Base-by-base conservation (phyloP, 2,113 vertebrate genomes). In the Crotalus helleri region DNA sequence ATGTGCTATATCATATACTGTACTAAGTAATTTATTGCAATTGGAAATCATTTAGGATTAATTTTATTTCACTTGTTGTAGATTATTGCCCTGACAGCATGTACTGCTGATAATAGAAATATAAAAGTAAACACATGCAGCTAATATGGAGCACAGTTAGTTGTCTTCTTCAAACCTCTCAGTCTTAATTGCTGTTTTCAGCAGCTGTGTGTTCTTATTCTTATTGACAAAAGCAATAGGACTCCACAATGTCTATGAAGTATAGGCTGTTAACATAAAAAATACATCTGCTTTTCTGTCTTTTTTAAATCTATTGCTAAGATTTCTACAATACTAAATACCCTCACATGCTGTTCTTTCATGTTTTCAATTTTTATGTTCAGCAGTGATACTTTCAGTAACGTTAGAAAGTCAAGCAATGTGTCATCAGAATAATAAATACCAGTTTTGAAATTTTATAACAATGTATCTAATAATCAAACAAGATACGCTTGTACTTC, bases 101-200 rank as follows among this genome's bases (percentile, higher is more conserved):
- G 0, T 91, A 24, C 81, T 89, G 7, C 33, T 54, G 69, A 58
- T 49, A 91, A 13, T 55, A 90, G 7, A 90, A 69, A 49, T 87
- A 89, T 87, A 92, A 92, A 64, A 92, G 49, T 92, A 91, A 92
- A 94, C 81, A 49, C 93, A 94, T 55, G 91, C 58, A 69, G 74
- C 24, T 92, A 92, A 92, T 94, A 90, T 24, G 53, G 74, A 39
- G 21, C 91, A 90, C 4, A 3, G 49, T 90, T 87, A 86, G 74
- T 61, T 46, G 2, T 69, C 58, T 94, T 59, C 8, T 58, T 90
- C n/a, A 6, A 57, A 0, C 85, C 46, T 92, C 86, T 92, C 53
- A 92, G 29, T 5, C 4, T 90, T 88, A 17, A n/a, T 15, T 86
- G 74, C 54, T 89, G 4, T 87, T 94, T 92, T 93, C 29, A 91